Conservation (phyloP, 2,797 vertebrate species). For the Crypturellus tataupa region DNA sequence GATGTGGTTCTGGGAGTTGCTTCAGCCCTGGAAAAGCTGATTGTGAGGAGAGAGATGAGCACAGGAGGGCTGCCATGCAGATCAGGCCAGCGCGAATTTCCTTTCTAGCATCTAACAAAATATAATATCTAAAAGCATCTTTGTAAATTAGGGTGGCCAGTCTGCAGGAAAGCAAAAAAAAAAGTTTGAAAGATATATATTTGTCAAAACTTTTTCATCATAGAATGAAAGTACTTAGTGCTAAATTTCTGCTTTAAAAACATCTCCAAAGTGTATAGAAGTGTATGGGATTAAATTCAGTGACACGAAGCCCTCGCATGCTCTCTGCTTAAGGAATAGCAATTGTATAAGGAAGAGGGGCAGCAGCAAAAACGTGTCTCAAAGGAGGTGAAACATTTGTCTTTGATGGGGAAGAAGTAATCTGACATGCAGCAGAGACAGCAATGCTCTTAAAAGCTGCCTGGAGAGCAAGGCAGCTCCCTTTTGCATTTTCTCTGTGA, state of each 20-base stretch:
- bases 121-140: background rate
- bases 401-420: background rate
- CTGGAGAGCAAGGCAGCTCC: background rate
- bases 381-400: background rate
- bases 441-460: background rate
- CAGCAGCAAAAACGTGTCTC: background rate
- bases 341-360: background rate
- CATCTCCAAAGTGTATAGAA: background rate
- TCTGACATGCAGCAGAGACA: background rate
- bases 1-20: fast-evolving
- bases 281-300: background rate
- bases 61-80: background rate
- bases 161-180: background rate
- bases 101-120: background rate
- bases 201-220: background rate
- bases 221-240: background rate
- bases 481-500: background rate
- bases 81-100: background rate
- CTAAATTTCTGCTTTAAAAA: background rate
- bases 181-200: background rate
- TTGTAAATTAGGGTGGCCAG: background rate
- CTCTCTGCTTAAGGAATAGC: background rate
- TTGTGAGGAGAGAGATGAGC: fast-evolving
- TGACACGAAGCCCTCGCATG: background rate
- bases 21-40: background rate